Base-by-base conservation (phyloP, 2,797 vertebrate genomes). In the Rhinogobio ventralis region DNA sequence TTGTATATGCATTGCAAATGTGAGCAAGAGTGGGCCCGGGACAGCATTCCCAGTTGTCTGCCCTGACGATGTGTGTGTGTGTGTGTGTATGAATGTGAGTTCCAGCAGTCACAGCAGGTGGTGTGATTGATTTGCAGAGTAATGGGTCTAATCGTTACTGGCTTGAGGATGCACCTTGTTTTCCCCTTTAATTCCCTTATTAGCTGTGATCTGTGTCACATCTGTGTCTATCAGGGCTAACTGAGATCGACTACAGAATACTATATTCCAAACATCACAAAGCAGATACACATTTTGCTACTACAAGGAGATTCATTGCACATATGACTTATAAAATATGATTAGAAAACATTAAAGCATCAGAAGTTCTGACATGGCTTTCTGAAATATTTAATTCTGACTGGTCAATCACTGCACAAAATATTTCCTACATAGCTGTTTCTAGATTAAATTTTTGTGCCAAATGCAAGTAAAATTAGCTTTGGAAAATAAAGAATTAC, bases 101-200 rank as follows among this genome's bases (percentile, higher is more conserved):
- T 49, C 73, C 67, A 78, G 86, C 86, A 46, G 78, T 71, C 72
- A 84, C 83, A 79, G 83, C 73, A 85, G 84, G 86, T 86, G 86
- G 76, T 82, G 82, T 60, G 85, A 87, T 86, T 89, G 87, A 88
- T 89, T 90, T 83, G 79, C 66, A 78, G 75, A 80, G 85, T 68
- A 78, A 51, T 66, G 73, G 76, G 67, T 83, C 87, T 84, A 86
- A 88, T 88, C 75, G 75, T 87, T 89, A 86, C 87, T 86, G 79
- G 83, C 86, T 85, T 75, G 71, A 85, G 82, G 75, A 87, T 60
- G 66, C 81, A 53, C 86, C 83, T 79, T 78, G 57, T 82, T 86
- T 86, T 78, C 86, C 60, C 74, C 77, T 84, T 84, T 89, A 89
- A 82, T 79, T 89, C 72, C 46, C 75, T 68, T 82, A 86, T 85